Evolutionary conservation across 1,140 invertebrate genomes (phyloP).

Genomic region (Pogonomyrmex barbatus): DNA sequence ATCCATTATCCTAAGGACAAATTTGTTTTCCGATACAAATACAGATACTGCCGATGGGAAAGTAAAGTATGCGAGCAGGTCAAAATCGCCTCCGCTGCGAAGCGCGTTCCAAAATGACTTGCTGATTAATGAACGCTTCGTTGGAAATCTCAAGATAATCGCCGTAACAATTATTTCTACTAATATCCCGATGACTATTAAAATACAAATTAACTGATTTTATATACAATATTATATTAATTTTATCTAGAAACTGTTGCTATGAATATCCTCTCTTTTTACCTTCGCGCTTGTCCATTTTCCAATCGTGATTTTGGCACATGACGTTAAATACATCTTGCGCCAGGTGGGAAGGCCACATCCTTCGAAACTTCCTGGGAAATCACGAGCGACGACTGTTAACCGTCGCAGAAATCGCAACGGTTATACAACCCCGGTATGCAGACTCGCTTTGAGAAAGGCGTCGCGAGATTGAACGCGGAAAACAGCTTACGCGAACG

Average conservation of each 20-base stretch:
- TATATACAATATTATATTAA: neutral
- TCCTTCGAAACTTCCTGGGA: constrained; percentile 24
- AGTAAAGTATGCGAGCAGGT: constrained; percentile 70
- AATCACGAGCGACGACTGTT: constrained; percentile 34
- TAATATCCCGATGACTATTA: neutral
- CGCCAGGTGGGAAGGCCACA: neutral
- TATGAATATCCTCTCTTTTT: neutral
- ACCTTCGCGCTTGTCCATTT: neutral
- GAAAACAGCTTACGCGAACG: constrained; percentile 70
- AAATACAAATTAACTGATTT: constrained; percentile 18
- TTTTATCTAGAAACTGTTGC: neutral
- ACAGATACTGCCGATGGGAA: constrained; percentile 73
- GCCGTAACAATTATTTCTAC: neutral
- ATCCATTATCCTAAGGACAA: constrained; percentile 83
- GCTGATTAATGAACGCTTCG: constrained; percentile 81
- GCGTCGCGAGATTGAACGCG: constrained; percentile 76
- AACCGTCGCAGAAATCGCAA: constrained; percentile 48
- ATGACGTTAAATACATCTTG: neutral
- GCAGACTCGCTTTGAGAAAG: constrained; percentile 22
- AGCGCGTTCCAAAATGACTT: constrained; percentile 77
- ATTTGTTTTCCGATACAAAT: constrained; percentile 84
- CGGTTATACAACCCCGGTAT: neutral
- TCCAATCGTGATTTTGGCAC: neutral
- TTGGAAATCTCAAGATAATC: constrained; percentile 45
- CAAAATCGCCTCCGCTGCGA: constrained; percentile 75